Evolutionary conservation across 2,113 vertebrate species (phyloP).

Genomic region (Engystomops pustulosus): DNA sequence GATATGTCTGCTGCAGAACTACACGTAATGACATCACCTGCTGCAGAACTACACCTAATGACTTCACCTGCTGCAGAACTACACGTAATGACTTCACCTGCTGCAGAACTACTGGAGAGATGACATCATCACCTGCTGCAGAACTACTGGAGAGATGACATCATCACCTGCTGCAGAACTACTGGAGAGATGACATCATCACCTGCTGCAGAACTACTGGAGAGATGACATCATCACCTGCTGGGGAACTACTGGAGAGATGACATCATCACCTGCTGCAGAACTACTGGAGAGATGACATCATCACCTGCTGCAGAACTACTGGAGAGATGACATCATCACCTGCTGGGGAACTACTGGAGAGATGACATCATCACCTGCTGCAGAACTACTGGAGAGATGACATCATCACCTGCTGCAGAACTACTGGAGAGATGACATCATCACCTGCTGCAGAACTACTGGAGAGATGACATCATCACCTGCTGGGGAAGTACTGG

Average conservation of each 20-base stretch:
- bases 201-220: neutral
- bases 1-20: neutral
- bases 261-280: neutral
- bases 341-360: neutral
- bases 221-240: neutral
- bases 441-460: neutral
- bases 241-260: neutral
- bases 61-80: neutral
- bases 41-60: no score
- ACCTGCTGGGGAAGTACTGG: neutral
- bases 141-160: neutral
- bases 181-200: neutral
- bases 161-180: neutral
- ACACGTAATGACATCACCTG: neutral
- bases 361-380: neutral
- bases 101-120: neutral
- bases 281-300: neutral
- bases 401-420: neutral
- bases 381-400: neutral
- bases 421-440: neutral
- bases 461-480: neutral
- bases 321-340: neutral
- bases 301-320: neutral
- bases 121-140: neutral
- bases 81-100: neutral